These are phyloP conservation scores for Dryas iulia DNA, from an alignment of 1,140 invertebrate species.

Conservation along the genomic window DNA sequence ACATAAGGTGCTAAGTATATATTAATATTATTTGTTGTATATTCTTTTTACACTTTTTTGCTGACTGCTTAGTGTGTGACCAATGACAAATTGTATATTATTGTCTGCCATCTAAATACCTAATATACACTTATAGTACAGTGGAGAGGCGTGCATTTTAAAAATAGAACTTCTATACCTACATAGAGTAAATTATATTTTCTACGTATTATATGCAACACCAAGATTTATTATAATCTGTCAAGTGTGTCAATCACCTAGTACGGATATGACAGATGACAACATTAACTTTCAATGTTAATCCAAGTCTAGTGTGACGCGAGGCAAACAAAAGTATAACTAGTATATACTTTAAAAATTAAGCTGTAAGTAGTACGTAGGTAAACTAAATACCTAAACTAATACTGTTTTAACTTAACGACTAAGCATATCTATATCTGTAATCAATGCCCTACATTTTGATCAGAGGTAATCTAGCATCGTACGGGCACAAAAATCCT, in stretches of 20 bases:
- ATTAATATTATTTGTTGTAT: too few species aligned
- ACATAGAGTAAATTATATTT: too few species aligned
- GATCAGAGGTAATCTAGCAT: conserved; percentile 91
- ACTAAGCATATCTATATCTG: conserved; percentile 45
- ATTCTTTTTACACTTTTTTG: too few species aligned
- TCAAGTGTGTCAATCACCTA: not conserved
- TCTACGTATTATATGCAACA: too few species aligned
- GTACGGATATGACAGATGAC: not conserved
- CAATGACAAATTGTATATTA: too few species aligned
- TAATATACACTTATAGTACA: too few species aligned
- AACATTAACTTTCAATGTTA: not conserved
- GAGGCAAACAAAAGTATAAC: conserved; percentile 16
- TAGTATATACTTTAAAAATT: conserved; percentile 13
- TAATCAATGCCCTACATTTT: conserved; percentile 92
- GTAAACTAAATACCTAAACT: conserved; percentile 11
- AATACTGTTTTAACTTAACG: conserved; percentile 13
- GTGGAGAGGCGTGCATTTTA: too few species aligned
- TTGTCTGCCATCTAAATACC: too few species aligned
- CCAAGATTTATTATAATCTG: not conserved
- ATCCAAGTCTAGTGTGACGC: not conserved
- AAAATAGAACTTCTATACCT: too few species aligned
- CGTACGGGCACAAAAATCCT: conserved; percentile 90
- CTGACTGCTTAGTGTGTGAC: too few species aligned
- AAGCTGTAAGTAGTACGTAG: conserved; percentile 27
- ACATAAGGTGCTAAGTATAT: too few species aligned